Base-by-base conservation (phyloP, 2,113 vertebrate genomes). In the Odocoileus hemionus region DNA sequence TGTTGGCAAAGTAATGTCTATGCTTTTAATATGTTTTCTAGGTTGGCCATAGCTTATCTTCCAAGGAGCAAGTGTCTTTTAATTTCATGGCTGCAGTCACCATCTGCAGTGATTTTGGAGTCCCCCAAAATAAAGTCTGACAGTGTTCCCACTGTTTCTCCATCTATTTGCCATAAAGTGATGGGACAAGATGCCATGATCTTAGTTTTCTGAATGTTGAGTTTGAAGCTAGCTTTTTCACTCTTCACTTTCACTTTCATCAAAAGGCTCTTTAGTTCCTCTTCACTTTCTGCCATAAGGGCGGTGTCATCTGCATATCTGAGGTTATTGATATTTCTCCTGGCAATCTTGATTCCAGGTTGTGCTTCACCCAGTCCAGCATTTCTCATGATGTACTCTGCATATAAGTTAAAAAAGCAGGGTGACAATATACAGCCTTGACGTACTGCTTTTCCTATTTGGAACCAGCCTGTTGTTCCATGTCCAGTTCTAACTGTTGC, bases 291-390 rank as follows among this genome's bases (percentile, higher is more conserved):
- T 21, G 33, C 64, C 33, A 36, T 7, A 67, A 67, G 33, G 17
- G 33, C 21, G 33, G 8, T 36, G n/a, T 67, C 64, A 36, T 67
- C 64, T 67, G 17, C 33, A 11, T 67, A 36, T 67, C 17, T 67
- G 64, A 67, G 64, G 33, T 67, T 67, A 67, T 21, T 36, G 64
- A 36, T 67, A 67, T 21, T 36, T 67, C 33, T 67, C n/a, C 17
- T 0, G 0, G 33, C 1, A 1, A 36, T 67, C 33, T 21, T 67
- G 33, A 67, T 67, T 36, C 64, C n/a, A 67, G 64, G 17, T n/a
- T 21, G 64, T n/a, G 17, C 64, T 67, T 21, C 33, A 36, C 36
- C 33, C 33, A 67, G 33, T 11, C 33, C 64, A 67, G 33, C 33
- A 36, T 36, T 21, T 36, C 64, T 67, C 64, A 19, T 67, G 64